Percentiles rank a stretch among this genome's conserved stretches.
phyloP scores from a whole-genome alignment of 2,888 invertebrate genomes.

The Agrochola lychnidis region DNA sequence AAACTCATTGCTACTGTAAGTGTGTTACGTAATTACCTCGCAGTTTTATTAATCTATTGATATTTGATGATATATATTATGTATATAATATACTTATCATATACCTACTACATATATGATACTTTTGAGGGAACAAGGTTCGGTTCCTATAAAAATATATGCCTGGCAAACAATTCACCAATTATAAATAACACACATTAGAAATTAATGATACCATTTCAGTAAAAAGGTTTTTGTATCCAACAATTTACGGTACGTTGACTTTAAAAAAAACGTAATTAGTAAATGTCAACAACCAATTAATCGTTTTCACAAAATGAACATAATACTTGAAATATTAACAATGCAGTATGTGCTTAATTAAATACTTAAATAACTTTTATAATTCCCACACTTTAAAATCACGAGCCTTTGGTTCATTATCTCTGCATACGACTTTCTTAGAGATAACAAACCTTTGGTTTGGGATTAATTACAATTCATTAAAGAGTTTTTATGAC shows the following conservation, averaged over 20 bases:
- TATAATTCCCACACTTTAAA: neutral
- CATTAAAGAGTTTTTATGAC: conserved; percentile 1
- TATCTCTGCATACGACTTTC: conserved; percentile 16
- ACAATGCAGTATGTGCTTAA: neutral
- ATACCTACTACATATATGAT: neutral
- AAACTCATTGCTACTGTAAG: too few relatives aligned
- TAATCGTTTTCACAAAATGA: conserved; percentile 14
- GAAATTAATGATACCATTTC: neutral
- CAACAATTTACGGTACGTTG: neutral
- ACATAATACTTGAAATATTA: conserved; percentile 6
- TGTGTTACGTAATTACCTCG: too few relatives aligned
- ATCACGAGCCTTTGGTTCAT: neutral
- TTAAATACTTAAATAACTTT: neutral
- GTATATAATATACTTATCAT: too few relatives aligned
- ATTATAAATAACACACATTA: neutral
- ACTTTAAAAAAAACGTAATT: conserved; percentile 8
- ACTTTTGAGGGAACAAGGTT: neutral
- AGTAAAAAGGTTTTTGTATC: neutral
- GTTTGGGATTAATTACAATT: conserved; percentile 10
- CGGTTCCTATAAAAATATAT: neutral
- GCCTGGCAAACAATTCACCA: neutral
- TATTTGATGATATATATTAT: too few relatives aligned
- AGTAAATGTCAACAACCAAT: conserved; percentile 11
- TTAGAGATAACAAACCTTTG: conserved; percentile 11
- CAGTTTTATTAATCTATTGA: neutral